Conservation (phyloP, 2,797 vertebrate genomes). For the Sebastes taczanowskii region DNA sequence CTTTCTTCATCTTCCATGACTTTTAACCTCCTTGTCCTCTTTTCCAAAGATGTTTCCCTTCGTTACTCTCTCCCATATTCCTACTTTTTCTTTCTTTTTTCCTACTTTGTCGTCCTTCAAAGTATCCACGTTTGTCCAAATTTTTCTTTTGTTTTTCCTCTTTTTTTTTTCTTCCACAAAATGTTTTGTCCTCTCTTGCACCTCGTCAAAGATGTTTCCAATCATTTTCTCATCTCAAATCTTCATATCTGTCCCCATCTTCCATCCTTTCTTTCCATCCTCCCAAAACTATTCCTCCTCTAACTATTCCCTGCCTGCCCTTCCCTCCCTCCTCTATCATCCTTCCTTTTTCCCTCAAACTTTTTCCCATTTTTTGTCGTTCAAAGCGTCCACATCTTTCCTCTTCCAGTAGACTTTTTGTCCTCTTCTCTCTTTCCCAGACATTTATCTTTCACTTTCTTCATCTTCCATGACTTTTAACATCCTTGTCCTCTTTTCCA, state of each 20-base stretch:
- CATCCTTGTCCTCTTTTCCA: neutral
- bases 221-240: neutral
- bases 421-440: neutral
- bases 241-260: too few species aligned
- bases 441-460: neutral
- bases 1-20: neutral
- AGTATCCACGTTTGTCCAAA: neutral
- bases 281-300: neutral
- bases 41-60: neutral
- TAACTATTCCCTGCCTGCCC: neutral
- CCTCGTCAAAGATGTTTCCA: neutral
- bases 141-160: neutral
- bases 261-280: neutral
- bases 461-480: neutral
- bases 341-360: slow-evolving; percentile 17
- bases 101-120: neutral
- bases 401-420: neutral
- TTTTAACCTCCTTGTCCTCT: neutral
- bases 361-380: neutral
- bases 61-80: neutral
- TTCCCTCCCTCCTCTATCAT: neutral
- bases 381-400: neutral
- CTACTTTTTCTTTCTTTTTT: neutral
- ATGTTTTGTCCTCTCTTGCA: neutral
- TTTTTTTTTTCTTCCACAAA: too few species aligned